Evolutionary conservation across 2,888 invertebrate genomes (phyloP), one percentile per base, ranked within the genome.

Genomic region (Portevinia maculata): DNA sequence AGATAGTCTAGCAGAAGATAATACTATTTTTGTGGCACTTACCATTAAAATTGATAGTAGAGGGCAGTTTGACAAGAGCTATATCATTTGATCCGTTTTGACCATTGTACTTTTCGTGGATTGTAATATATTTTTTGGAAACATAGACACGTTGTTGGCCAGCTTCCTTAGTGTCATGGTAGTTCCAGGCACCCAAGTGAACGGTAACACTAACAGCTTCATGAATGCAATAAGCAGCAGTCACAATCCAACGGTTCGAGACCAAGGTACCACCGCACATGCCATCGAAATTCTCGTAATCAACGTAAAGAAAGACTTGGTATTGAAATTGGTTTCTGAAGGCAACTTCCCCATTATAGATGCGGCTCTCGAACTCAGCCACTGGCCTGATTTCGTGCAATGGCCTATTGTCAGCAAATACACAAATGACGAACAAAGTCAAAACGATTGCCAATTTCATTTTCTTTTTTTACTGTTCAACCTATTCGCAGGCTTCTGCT

Each of bases 31-130:
- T 34, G 5, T n/a, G 11, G 7, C 17, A 55, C 78, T 85, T 86
- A 91, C 91, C 88, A 79, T 88, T 90, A 50, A 91, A 86, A 15
- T 81, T 78, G 24, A 92, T 89, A 4, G 53, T 1, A 9, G 73
- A 60, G 0, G 85, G 86, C 53, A 86, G 55, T 67, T 86, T 87
- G 13, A 89, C 87, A 1, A 89, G 69, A 0, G 88, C 70, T 21
- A 89, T 89, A 64, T 89, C 89, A 15, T 89, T 87, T n/a, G n/a
- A n/a, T n/a, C n/a, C n/a, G n/a, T n/a, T n/a, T n/a, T n/a, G n/a
- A n/a, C n/a, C n/a, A n/a, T 87, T 73, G 79, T 85, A 88, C 0
- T 44, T 21, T 6, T 81, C 85, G 59, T 88, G 86, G 0, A 86
- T 79, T 15, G 84, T 41, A 15, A 87, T 85, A 24, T 86, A 84